Evolutionary conservation across 1,140 invertebrate genomes (phyloP).

Genomic region (Hyles euphorbiae): DNA sequence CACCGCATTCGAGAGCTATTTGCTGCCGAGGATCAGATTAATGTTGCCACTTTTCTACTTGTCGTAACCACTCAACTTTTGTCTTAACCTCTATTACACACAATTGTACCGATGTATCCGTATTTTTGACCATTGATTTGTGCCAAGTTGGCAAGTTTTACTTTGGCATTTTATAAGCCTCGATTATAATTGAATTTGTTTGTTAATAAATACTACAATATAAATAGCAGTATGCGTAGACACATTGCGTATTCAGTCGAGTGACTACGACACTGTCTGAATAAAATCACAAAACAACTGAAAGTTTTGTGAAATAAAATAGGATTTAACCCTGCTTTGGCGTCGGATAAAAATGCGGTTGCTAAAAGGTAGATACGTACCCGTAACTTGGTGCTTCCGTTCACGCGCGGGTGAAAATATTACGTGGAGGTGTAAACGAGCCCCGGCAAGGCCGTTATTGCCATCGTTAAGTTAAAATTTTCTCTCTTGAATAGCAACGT

Average conservation of each 20-base stretch:
- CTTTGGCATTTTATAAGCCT: too few relatives aligned
- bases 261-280: background rate
- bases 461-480: conserved; percentile 50
- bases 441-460: conserved; percentile 40
- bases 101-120: background rate
- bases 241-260: background rate
- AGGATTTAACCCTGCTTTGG: conserved; percentile 10
- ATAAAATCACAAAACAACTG: conserved; percentile 6
- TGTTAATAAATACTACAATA: too few relatives aligned
- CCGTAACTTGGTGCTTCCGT: conserved; percentile 33
- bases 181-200: too few relatives aligned
- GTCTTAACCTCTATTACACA: conserved; percentile 7
- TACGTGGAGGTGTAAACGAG: conserved; percentile 42
- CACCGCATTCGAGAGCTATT: conserved; percentile 64
- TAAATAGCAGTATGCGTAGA: too few relatives aligned
- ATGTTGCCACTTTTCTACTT: conserved; percentile 64
- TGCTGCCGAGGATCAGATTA: conserved; percentile 63
- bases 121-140: too few relatives aligned
- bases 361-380: conserved; percentile 30
- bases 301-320: conserved; percentile 10
- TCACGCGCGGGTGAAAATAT: conserved; percentile 34
- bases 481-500: conserved; percentile 36
- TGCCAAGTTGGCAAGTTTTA: too few relatives aligned
- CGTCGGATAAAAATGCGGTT: conserved; percentile 19
- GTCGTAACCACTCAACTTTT: conserved; percentile 41